Percentiles rank a stretch among this genome's conserved stretches.
phyloP scores from a whole-genome alignment of 37 sponge, comb jelly and placozoan species.

The Aplysina aerophoba region DNA sequence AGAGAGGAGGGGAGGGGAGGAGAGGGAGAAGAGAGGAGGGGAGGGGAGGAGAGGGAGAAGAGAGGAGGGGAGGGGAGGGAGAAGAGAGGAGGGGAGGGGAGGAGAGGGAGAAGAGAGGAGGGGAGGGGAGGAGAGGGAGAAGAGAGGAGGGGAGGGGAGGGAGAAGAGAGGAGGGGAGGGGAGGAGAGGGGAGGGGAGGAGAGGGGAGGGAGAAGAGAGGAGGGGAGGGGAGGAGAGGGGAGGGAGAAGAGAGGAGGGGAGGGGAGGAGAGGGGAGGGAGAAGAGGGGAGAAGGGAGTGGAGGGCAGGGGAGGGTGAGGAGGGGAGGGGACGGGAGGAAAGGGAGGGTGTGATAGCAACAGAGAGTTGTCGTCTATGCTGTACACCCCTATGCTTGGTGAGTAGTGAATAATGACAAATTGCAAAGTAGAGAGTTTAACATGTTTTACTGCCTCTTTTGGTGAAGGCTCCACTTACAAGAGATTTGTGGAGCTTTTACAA shows the following conservation, averaged over 20 bases:
- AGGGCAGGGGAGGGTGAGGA: slow-evolving; percentile 7
- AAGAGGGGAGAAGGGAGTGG: slow-evolving; percentile 1
- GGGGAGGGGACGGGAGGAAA: slow-evolving; percentile 3
- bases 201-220: neutral
- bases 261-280: slow-evolving; percentile 1
- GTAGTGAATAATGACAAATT: too few relatives aligned
- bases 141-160: neutral
- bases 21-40: neutral
- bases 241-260: neutral
- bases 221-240: neutral
- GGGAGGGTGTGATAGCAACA: slow-evolving; percentile 7
- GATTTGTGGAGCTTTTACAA: too few relatives aligned
- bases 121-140: neutral
- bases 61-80: slow-evolving; percentile 17
- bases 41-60: neutral
- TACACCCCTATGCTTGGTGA: too few relatives aligned
- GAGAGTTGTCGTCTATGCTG: too few relatives aligned
- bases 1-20: slow-evolving; percentile 12
- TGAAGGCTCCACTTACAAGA: too few relatives aligned
- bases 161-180: neutral
- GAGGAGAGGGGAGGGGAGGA: neutral
- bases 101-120: neutral
- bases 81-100: neutral
- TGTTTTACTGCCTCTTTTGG: too few relatives aligned
- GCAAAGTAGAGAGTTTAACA: too few relatives aligned